A percentile compares a stretch with the other conserved stretches of the same genome.
These are phyloP conservation scores for Caenorhabditis sinica DNA, from an alignment of 2,888 invertebrate genomes.

Conservation along the genomic window DNA sequence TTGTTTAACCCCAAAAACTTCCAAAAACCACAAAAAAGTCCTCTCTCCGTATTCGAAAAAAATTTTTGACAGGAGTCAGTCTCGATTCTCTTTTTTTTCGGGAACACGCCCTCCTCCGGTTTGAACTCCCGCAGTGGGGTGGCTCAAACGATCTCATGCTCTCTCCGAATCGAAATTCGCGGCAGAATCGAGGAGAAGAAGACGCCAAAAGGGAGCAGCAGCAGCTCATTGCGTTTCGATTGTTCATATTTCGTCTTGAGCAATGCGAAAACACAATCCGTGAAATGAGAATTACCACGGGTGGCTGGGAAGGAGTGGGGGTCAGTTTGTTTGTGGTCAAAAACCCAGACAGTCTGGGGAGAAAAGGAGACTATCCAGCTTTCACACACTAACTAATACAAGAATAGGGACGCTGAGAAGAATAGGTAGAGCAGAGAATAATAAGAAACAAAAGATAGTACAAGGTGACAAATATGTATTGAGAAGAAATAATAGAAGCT, in stretches of 20 bases:
- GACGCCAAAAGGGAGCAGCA: neutral
- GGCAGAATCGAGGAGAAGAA: neutral
- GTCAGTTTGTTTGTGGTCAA: conserved; percentile 33
- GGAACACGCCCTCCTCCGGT: conserved; percentile 5
- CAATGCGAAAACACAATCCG: conserved; percentile 15
- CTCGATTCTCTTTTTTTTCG: neutral
- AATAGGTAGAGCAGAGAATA: too few species aligned
- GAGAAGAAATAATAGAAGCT: neutral
- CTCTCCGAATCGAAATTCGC: neutral
- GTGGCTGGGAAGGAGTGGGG: too few species aligned
- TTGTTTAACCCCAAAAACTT: too few species aligned
- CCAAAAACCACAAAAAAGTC: neutral
- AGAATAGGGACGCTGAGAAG: neutral
- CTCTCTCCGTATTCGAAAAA: neutral
- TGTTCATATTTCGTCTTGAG: too few species aligned
- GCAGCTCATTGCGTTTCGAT: neutral
- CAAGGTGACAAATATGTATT: neutral
- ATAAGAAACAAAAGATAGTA: neutral
- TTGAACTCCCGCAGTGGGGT: conserved; percentile 23
- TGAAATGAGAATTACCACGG: conserved; percentile 60
- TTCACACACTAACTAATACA: neutral
- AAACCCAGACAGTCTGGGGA: conserved; percentile 7
- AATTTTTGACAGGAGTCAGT: conserved; percentile 50
- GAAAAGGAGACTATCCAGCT: neutral
- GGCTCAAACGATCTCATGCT: conserved; percentile 50